Percentiles rank a stretch among this genome's conserved stretches.
Conservation (phyloP, 2,888 invertebrate genomes). For the Sphecodes monilicornis region DNA sequence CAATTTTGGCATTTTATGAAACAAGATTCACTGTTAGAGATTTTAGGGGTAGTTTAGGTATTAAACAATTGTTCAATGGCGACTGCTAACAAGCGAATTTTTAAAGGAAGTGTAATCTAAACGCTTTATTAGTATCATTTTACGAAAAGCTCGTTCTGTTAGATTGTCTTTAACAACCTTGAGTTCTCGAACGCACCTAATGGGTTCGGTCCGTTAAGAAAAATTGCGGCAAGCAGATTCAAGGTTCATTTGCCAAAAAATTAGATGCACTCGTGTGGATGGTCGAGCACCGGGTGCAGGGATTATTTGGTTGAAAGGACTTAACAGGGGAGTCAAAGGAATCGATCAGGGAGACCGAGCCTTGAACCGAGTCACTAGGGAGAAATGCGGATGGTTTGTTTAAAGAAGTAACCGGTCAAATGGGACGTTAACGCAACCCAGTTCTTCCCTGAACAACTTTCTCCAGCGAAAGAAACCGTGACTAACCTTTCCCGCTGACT, state of each 20-base stretch:
- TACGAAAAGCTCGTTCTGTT: not conserved
- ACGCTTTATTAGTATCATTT: not conserved
- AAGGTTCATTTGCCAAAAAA: slow-evolving; percentile 3
- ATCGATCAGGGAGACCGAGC: not conserved
- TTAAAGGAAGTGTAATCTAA: not conserved
- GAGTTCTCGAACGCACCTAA: not conserved
- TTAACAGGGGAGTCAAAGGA: slow-evolving; percentile 5
- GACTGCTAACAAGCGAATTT: too few species aligned
- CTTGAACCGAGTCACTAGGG: not conserved
- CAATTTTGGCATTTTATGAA: too few species aligned
- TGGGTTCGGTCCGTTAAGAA: not conserved
- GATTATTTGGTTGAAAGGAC: slow-evolving; percentile 2
- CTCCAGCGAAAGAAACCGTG: not conserved
- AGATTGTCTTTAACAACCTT: not conserved
- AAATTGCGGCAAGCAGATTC: not conserved
- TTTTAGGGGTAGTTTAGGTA: too few species aligned
- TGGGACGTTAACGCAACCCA: slow-evolving; percentile 1
- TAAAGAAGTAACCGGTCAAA: slow-evolving; percentile 11
- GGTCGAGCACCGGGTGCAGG: not conserved
- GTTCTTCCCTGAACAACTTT: not conserved
- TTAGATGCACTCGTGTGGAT: not conserved
- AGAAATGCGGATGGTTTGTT: not conserved
- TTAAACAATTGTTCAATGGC: too few species aligned
- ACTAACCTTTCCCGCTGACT: not conserved
- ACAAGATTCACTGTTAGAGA: too few species aligned